phyloP scores from a whole-genome alignment of 1,140 invertebrate species.

The Stenopsyche tienmushanensis region DNA sequence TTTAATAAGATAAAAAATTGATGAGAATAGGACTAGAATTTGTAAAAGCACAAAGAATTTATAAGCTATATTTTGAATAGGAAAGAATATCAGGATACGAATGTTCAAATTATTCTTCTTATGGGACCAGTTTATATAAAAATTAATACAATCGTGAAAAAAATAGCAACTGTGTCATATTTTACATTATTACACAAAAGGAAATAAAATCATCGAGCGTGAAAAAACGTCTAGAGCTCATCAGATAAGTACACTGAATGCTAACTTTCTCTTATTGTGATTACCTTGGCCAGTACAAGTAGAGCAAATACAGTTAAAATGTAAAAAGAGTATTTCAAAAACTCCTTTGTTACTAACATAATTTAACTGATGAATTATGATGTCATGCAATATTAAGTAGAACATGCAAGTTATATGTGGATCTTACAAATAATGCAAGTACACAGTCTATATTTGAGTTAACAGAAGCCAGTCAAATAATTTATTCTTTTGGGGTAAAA shows the following conservation, averaged over 20 bases:
- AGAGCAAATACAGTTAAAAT: conserved; percentile 16
- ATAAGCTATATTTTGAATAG: too few species aligned
- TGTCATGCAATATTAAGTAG: conserved; percentile 6
- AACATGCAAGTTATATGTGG: neutral
- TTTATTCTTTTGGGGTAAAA: too few species aligned
- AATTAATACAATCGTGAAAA: too few species aligned
- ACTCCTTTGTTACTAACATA: neutral
- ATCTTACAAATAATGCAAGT: neutral
- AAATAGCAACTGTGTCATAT: too few species aligned
- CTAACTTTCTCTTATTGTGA: conserved; percentile 38
- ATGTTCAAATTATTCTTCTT: too few species aligned
- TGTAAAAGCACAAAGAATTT: too few species aligned
- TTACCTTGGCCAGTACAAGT: conserved; percentile 28
- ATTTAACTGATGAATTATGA: neutral
- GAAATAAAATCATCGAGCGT: conserved; percentile 36
- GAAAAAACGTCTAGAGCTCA: conserved; percentile 30
- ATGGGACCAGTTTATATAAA: too few species aligned
- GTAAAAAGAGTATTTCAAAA: neutral
- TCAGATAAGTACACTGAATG: conserved; percentile 34
- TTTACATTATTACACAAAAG: conserved; percentile 20
- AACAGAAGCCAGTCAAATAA: too few species aligned
- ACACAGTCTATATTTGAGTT: too few species aligned
- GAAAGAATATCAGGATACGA: too few species aligned
- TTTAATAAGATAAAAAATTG: too few species aligned
- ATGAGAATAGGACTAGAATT: too few species aligned